Evolutionary conservation across 2,888 invertebrate species (phyloP), one percentile per base, ranked within the genome.

Genomic region (Drosophila vallismaia): DNA sequence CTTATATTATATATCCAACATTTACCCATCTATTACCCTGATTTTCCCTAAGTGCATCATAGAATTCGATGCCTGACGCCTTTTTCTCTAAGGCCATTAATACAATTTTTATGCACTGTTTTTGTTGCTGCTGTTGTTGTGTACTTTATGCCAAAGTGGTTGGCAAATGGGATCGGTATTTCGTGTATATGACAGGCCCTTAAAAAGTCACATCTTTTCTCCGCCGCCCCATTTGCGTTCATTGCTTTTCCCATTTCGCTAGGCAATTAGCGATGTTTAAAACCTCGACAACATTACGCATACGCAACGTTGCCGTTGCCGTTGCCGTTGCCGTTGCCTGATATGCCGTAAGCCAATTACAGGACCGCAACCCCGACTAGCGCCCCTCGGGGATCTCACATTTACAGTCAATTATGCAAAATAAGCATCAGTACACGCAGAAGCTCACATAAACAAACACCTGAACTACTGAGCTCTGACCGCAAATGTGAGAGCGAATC

Each of bases 381-480:
- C 52, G 26, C 33, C n/a, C 51, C 26, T n/a, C 10, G 36, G 58
- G 62, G 67, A 48, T 53, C 54, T 12, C 36, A 36, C 71, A 86
- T 85, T 84, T 76, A 68, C 71, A 84, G 78, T 80, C 70, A 71
- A 78, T 82, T 82, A 86, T 86, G 81, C 74, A 77, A 78, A 86
- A 81, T 70, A 76, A 77, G 74, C 86, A 77, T 66, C 62, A 60
- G 79, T 71, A 63, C 55, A 73, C 56, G 24, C 26, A 49, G 28
- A 40, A 62, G 58, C 50, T 28, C 51, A 40, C 44, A 40, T 36
- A 52, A 28, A 48, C 53, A 36, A 29, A 5, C 40, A 28, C 50
- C 44, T 12, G 36, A 48, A 70, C 54, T 38, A 70, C 54, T 19
- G 60, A 46, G 36, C 14, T 12, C 28, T 10, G 48, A 48, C 49